Evolutionary conservation across 1,140 invertebrate species (phyloP), one percentile per base, ranked within the genome.

Genomic region (Nebria ingens): DNA sequence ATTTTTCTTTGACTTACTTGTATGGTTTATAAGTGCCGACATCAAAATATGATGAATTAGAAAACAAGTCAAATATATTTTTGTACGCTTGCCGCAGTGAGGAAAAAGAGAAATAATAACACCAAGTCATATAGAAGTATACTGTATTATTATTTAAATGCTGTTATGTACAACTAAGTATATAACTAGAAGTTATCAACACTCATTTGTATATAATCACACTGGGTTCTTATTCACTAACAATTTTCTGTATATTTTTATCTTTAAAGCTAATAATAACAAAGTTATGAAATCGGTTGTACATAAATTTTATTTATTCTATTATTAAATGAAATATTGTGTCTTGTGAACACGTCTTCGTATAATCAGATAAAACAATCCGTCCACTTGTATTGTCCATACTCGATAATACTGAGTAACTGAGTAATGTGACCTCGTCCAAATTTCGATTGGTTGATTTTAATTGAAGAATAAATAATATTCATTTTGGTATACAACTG

Each of bases 191-290:
- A 9, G 40, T 45, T 45, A 45, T 45, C 40, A 45, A 45, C 40
- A 45, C 40, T 45, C 40, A 45, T 17, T 45, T 45, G 40, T 45
- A 45, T 45, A 45, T 45, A 45, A 45, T 45, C 40, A 45, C 40
- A 45, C 40, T 45, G 40, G n/a, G 40, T 3, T 45, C 40, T 45
- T 45, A 45, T 45, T 45, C 17, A 45, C 40, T 45, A 45, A 45
- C 40, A 45, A 45, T 12, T 17, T 45, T 45, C 6, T 45, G 40
- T 45, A 45, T 45, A 45, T 45, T 45, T 45, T 45, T 45, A 45
- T 45, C 15, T 45, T 45, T 45, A 45, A 12, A 11, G 6, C 40
- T 45, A 45, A 45, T 45, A 45, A 45, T 45, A 12, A 45, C 40
- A 45, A 45, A 45, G 40, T 45, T 12, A 45, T 17, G 9, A 45